These are phyloP conservation scores for Limenitis camilla DNA, from an alignment of 2,888 invertebrate species.

Conservation along the genomic window DNA sequence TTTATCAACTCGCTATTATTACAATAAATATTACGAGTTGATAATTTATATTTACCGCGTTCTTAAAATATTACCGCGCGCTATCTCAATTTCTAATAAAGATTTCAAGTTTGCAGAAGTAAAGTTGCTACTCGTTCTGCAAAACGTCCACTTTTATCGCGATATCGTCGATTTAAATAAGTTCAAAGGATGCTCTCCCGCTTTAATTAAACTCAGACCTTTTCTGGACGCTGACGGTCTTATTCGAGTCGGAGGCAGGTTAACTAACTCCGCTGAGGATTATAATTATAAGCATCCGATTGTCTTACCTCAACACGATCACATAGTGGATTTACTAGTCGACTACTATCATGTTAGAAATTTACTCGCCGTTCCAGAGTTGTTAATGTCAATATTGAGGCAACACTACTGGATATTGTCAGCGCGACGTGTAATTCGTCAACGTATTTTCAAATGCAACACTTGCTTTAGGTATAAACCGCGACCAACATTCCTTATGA, in stretches of 20 bases:
- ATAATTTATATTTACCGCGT: too few species aligned
- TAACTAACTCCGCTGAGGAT: neutral
- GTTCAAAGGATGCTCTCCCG: too few species aligned
- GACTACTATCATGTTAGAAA: conserved; percentile 14
- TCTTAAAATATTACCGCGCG: too few species aligned
- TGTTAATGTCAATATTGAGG: conserved; percentile 12
- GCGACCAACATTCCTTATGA: conserved; percentile 9
- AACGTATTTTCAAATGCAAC: neutral
- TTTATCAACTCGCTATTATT: too few species aligned
- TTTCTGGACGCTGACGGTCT: too few species aligned
- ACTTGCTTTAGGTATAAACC: conserved; percentile 10
- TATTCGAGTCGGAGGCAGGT: neutral
- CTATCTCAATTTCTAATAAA: too few species aligned
- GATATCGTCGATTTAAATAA: too few species aligned
- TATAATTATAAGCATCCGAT: neutral
- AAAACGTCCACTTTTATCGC: too few species aligned
- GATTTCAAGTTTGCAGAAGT: too few species aligned
- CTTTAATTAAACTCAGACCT: too few species aligned
- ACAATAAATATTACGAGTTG: too few species aligned
- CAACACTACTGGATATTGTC: conserved; percentile 16
- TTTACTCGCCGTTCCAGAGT: conserved; percentile 15
- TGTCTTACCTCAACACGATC: neutral
- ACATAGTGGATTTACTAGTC: conserved; percentile 9
- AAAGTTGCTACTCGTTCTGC: too few species aligned
- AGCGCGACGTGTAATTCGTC: conserved; percentile 11